A percentile compares a stretch with the other conserved stretches of the same genome.
These are phyloP conservation scores for Pituophis catenifer DNA, from an alignment of 2,113 vertebrate species.

Conservation along the genomic window DNA sequence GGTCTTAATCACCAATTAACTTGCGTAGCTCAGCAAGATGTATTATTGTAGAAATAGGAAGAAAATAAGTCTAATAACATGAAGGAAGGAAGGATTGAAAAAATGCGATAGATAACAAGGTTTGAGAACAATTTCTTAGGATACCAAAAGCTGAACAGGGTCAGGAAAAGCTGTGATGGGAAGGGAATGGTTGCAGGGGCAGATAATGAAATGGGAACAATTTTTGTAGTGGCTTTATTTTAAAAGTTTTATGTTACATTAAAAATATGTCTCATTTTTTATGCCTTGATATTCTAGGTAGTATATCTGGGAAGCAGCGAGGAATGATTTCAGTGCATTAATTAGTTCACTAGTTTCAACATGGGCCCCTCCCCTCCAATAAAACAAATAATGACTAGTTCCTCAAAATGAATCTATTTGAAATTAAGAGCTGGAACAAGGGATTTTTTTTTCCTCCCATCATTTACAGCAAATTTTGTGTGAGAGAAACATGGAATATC, in stretches of 20 bases:
- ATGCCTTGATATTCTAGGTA: background rate
- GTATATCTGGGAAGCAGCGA: background rate
- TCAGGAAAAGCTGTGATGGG: background rate
- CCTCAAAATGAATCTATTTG: constrained; percentile 54
- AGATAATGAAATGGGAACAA: background rate
- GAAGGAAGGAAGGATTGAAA: background rate
- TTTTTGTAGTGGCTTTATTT: no score
- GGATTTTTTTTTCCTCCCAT: constrained; percentile 34
- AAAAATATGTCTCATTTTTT: background rate
- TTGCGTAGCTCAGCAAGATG: background rate
- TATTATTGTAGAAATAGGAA: background rate
- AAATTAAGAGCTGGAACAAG: constrained; percentile 39
- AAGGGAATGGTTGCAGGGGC: background rate
- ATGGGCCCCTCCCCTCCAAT: background rate
- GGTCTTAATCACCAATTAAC: background rate
- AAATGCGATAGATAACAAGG: background rate
- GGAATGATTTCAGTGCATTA: background rate
- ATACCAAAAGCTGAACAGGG: background rate
- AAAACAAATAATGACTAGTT: constrained; percentile 51
- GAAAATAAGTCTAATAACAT: background rate
- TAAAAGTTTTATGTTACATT: background rate
- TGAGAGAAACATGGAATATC: constrained; percentile 33
- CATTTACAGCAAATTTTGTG: constrained; percentile 50
- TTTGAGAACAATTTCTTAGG: background rate
- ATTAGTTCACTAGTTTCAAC: background rate